Conservation (phyloP, 1,140 invertebrate species). For the Aphaenogaster rudis region DNA sequence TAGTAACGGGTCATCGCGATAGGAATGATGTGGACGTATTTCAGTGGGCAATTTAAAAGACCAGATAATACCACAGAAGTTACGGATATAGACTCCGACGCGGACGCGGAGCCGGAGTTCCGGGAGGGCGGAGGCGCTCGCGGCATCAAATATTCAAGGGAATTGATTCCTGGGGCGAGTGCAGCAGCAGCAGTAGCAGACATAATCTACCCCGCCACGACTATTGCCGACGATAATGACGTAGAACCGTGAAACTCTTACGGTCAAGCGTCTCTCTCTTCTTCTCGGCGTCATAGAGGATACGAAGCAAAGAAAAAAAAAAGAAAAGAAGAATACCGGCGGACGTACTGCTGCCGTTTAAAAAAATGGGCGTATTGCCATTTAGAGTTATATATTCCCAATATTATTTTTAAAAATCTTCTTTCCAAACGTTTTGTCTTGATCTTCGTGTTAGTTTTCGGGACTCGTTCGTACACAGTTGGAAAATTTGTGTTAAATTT, state of each 20-base stretch:
- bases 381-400: background rate
- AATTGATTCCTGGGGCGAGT: constrained; percentile 77
- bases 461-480: background rate
- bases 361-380: background rate
- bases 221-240: constrained; percentile 2
- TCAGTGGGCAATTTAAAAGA: constrained; percentile 78
- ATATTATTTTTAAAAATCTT: background rate
- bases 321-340: background rate
- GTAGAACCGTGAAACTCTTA: background rate
- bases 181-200: constrained; percentile 66
- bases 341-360: background rate
- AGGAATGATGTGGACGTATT: constrained; percentile 82
- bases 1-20: constrained; percentile 74
- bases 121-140: constrained; percentile 72
- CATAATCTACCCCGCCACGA: constrained; percentile 45
- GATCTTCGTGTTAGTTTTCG: background rate
- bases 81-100: constrained; percentile 76
- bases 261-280: background rate
- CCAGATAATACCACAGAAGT: constrained; percentile 61
- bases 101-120: constrained; percentile 73
- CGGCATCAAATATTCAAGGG: constrained; percentile 81
- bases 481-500: no score
- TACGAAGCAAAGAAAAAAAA: background rate
- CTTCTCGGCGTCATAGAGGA: background rate
- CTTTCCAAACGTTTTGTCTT: background rate